These are phyloP conservation scores for Eudemis profundana DNA, from an alignment of 2,888 invertebrate genomes.

Conservation along the genomic window DNA sequence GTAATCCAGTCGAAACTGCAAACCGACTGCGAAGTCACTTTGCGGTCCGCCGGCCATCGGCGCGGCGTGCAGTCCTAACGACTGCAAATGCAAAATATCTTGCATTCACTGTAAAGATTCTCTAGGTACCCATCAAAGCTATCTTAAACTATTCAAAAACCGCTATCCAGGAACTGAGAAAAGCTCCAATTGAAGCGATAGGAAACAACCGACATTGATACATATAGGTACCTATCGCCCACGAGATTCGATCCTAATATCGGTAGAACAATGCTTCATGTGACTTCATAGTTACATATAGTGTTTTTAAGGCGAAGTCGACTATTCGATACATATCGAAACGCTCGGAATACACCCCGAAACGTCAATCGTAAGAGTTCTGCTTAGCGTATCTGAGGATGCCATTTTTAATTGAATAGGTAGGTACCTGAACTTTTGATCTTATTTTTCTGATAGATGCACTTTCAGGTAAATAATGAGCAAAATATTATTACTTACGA, in stretches of 20 bases:
- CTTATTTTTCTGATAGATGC: background rate
- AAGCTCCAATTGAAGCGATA: conserved; percentile 24
- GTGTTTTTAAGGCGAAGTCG: conserved; percentile 5
- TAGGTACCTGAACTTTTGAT: conserved; percentile 2
- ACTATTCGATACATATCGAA: conserved; percentile 21
- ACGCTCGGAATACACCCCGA: conserved; percentile 21
- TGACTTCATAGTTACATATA: background rate
- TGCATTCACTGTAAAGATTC: no score
- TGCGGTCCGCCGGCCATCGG: no score
- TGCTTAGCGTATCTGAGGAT: conserved; percentile 17
- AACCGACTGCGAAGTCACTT: no score
- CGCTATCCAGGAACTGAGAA: conserved; percentile 20
- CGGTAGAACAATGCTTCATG: background rate
- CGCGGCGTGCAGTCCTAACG: no score
- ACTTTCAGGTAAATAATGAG: background rate
- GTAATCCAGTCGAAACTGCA: no score
- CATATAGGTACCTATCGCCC: conserved; percentile 29
- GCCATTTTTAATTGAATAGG: conserved; percentile 12
- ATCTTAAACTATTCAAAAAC: conserved; percentile 8
- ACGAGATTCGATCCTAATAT: background rate
- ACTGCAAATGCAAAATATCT: no score
- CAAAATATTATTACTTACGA: no score
- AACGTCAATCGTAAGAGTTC: conserved; percentile 24
- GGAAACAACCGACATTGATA: conserved; percentile 27
- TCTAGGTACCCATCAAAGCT: background rate